Evolutionary conservation across 2,888 invertebrate genomes (phyloP), one percentile per base, ranked within the genome.

Genomic region (Pomacea canaliculata): DNA sequence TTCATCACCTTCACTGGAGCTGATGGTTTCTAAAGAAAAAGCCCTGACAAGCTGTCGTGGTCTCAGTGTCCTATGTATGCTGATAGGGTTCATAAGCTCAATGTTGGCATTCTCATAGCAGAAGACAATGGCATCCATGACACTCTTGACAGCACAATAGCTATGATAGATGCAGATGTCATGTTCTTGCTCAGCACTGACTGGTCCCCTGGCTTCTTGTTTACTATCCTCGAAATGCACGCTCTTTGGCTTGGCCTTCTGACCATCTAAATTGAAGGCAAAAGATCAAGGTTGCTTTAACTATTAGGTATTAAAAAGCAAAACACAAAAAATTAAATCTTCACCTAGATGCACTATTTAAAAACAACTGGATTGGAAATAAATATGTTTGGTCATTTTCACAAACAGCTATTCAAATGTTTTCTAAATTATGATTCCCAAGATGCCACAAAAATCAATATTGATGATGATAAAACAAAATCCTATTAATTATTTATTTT

Each of bases 91-190:
- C 78, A 85, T 83, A 27, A 87, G 75, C 27, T 83, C 78, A 56
- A 80, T 81, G 71, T 87, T 81, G 51, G 80, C 73, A 73, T 84
- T 82, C 69, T 86, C 83, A 13, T 81, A 82, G 83, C 88, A 88
- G 76, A 85, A 87, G 65, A 83, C 76, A n/a, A 89, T 82, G n/a
- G 85, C 85, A 70, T 87, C 87, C 88, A 88, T 87, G 56, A 88
- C 82, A 73, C 83, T 83, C 76, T 85, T 87, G n/a, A 89, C 73
- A 59, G 85, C 85, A 85, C 87, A 87, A 79, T 83, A 89, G 13
- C 88, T 87, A 23, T 83, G 82, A 79, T 83, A 89, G 60, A 88
- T 85, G 23, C 87, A 80, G 62, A 88, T 84, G 76, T 89, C 89
- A 62, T 84, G 83, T 73, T 84, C 82, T 78, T 86, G 86, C 62